phyloP scores from a whole-genome alignment of 2,113 vertebrate genomes.

The Baryphthengus martii region DNA sequence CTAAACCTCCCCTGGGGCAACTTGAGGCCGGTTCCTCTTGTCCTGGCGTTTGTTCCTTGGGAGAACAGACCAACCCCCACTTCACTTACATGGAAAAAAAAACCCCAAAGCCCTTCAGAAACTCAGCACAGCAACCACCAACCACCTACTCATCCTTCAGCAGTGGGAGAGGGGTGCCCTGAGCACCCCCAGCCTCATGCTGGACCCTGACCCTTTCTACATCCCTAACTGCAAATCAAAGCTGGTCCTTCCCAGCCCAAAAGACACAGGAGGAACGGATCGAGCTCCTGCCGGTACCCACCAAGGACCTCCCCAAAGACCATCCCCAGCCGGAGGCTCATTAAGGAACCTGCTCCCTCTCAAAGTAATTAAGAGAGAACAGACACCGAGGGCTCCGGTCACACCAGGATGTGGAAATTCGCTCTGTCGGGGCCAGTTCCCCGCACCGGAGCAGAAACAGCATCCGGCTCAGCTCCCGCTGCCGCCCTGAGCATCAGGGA shows the following conservation, averaged over 20 bases:
- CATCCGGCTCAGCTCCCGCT: fast-evolving
- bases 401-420: background rate
- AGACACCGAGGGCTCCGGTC: fast-evolving
- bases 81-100: no score
- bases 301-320: background rate
- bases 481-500: background rate
- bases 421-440: fast-evolving
- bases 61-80: no score
- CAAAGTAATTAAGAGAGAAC: background rate
- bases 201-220: background rate
- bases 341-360: background rate
- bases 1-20: no score
- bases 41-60: no score
- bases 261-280: fast-evolving
- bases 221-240: background rate
- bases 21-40: no score
- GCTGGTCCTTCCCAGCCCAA: background rate
- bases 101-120: no score
- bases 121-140: no score
- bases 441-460: fast-evolving
- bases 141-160: background rate
- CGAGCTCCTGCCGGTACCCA: background rate
- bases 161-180: background rate
- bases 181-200: no score
- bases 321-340: background rate